Conservation (phyloP, 2,797 vertebrate species). For the Trichosurus vulpecula region DNA sequence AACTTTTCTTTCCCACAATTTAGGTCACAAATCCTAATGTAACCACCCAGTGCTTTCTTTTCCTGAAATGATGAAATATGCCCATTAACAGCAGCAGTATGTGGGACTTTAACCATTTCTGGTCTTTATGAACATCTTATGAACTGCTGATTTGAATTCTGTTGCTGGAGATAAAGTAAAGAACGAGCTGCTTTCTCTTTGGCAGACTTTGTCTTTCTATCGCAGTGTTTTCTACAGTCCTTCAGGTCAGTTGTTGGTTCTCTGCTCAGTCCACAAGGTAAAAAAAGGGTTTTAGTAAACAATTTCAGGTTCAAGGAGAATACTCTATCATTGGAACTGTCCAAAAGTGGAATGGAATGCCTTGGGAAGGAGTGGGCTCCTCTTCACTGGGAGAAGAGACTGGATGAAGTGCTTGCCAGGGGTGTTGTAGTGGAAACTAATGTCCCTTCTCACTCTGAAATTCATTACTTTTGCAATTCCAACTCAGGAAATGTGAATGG, state of each 20-base stretch:
- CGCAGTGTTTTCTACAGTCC: neutral
- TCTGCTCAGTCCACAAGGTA: neutral
- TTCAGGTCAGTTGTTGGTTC: neutral
- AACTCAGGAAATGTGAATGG: neutral
- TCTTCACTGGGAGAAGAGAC: neutral
- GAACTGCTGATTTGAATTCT: neutral
- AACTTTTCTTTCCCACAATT: conserved; percentile 74
- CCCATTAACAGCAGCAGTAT: conserved; percentile 51
- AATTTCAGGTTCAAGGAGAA: neutral
- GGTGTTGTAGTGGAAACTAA: neutral
- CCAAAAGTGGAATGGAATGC: neutral
- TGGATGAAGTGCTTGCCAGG: neutral
- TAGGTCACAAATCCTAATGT: conserved; percentile 70
- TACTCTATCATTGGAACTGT: neutral
- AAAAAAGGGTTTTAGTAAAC: neutral
- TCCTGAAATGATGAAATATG: conserved; percentile 45
- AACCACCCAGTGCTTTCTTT: conserved; percentile 64
- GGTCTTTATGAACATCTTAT: conserved; percentile 52
- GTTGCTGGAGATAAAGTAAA: conserved; percentile 33
- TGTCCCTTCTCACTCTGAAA: neutral
- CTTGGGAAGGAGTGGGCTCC: neutral
- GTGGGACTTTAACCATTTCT: conserved; percentile 5
- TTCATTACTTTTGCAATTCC: neutral
- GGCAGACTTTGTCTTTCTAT: neutral
- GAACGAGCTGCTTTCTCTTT: neutral